A percentile compares a stretch with the other conserved stretches of the same genome.
phyloP scores from a whole-genome alignment of 2,888 invertebrate genomes.

The Neoitamus cyanurus region DNA sequence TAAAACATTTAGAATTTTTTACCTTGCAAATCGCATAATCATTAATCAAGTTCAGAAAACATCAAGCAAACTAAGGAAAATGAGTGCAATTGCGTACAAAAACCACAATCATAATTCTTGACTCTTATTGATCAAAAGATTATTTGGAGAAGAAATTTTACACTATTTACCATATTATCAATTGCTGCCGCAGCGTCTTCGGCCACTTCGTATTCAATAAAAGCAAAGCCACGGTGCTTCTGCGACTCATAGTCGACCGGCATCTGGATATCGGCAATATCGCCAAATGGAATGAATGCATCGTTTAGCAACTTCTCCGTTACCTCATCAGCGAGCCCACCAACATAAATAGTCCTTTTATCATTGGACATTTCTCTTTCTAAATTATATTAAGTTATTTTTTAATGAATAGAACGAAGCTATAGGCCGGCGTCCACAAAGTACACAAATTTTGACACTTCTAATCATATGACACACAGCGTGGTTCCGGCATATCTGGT shows the following conservation, averaged over 20 bases:
- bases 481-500: background rate
- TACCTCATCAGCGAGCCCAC: constrained; percentile 93
- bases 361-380: constrained; percentile 70
- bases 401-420: too few species aligned
- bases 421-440: background rate
- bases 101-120: too few species aligned
- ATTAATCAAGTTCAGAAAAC: too few species aligned
- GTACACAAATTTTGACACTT: background rate
- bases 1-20: too few species aligned
- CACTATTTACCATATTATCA: constrained; percentile 89
- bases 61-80: too few species aligned
- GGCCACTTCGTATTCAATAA: constrained; percentile 96
- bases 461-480: background rate
- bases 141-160: background rate
- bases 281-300: constrained; percentile 98
- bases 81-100: too few species aligned
- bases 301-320: constrained; percentile 95
- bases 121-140: background rate
- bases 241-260: constrained; percentile 98
- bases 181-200: constrained; percentile 99
- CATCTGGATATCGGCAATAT: constrained; percentile 95
- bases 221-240: constrained; percentile 98
- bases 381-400: too few species aligned
- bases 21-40: too few species aligned
- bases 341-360: constrained; percentile 86